These are phyloP conservation scores for Bryconaethiops microstoma DNA, from an alignment of 2,797 vertebrate species.

Conservation along the genomic window DNA sequence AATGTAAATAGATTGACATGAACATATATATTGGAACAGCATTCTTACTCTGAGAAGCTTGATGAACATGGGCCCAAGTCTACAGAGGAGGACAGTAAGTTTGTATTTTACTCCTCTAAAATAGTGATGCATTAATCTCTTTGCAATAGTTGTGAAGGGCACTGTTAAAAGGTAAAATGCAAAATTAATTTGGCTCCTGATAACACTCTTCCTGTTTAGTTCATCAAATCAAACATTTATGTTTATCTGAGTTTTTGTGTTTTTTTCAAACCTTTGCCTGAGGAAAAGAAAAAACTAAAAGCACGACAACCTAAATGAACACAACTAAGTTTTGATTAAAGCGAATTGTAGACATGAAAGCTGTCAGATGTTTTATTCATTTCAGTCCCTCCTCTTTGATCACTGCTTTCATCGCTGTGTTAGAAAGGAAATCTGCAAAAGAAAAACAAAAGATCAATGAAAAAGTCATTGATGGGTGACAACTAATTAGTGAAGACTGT, in stretches of 20 bases:
- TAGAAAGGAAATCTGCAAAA: slow-evolving; percentile 66
- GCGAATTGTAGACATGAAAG: slow-evolving; percentile 65
- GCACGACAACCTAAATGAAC: slow-evolving; percentile 42
- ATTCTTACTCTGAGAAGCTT: background rate
- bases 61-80: background rate
- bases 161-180: background rate
- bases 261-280: slow-evolving; percentile 31
- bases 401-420: slow-evolving; percentile 73
- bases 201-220: slow-evolving; percentile 21
- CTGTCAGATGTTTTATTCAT: slow-evolving; percentile 69
- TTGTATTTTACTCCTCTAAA: background rate
- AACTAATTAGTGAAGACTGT: slow-evolving; percentile 76
- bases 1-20: no score
- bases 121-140: background rate
- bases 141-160: slow-evolving; percentile 2
- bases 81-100: background rate
- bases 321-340: slow-evolving; percentile 70
- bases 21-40: background rate
- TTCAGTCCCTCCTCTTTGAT: slow-evolving; percentile 66
- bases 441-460: slow-evolving; percentile 57
- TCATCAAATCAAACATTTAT: slow-evolving; percentile 20
- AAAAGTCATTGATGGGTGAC: slow-evolving; percentile 70
- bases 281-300: slow-evolving; percentile 67
- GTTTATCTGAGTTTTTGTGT: slow-evolving; percentile 37
- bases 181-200: slow-evolving; percentile 5